These are phyloP conservation scores for Psittacula cyanocephala DNA, from an alignment of 2,113 vertebrate species.

Conservation along the genomic window DNA sequence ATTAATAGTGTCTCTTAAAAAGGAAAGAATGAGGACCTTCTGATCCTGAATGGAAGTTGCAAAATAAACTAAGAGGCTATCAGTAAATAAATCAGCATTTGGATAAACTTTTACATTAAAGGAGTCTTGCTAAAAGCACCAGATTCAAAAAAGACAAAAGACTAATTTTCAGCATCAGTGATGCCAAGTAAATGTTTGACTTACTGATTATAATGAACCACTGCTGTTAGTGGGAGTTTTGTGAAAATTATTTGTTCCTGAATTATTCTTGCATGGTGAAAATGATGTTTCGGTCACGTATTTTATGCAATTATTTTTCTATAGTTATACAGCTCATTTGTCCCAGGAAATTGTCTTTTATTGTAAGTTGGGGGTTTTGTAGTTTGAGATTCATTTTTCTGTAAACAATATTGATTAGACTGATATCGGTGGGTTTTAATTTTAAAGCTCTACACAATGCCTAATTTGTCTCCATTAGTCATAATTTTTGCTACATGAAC, in stretches of 20 bases:
- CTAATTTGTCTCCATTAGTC: background rate
- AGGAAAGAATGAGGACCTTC: background rate
- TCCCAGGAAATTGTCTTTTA: background rate
- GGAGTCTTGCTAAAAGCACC: background rate
- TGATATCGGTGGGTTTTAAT: background rate
- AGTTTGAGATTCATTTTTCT: background rate
- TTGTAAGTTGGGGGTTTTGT: background rate
- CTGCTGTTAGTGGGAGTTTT: background rate
- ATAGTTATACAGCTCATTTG: background rate
- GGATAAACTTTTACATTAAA: constrained; percentile 20
- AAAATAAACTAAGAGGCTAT: background rate
- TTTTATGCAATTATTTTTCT: background rate
- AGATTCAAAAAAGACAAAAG: constrained; percentile 27
- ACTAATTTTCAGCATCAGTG: background rate
- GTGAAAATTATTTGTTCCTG: background rate
- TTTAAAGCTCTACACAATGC: background rate
- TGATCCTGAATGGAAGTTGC: background rate
- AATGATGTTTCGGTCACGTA: background rate
- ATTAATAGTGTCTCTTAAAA: background rate
- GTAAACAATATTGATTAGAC: background rate
- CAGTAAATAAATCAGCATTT: constrained; percentile 29
- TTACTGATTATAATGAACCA: constrained; percentile 34
- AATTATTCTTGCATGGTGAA: background rate
- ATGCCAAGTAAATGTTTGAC: constrained; percentile 21
- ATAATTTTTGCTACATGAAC: background rate